Evolutionary conservation across 1,140 invertebrate species (phyloP).

Genomic region (Frieseomelitta varia): DNA sequence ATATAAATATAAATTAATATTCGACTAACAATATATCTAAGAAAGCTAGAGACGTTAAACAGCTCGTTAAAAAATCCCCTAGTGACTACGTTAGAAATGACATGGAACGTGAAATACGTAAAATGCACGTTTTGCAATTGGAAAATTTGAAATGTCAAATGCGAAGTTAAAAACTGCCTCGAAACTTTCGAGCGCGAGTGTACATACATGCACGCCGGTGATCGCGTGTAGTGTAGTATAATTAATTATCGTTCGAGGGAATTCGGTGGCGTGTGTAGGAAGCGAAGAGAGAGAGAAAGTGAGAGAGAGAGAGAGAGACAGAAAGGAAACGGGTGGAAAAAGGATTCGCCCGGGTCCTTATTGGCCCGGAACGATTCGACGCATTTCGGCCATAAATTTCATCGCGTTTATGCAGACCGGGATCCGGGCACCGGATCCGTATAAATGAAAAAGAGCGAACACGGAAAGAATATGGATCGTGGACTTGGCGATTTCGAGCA

Average conservation of each 20-base stretch:
- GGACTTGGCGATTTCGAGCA: constrained; percentile 60
- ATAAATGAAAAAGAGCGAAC: constrained; percentile 59
- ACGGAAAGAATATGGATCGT: constrained; percentile 60
- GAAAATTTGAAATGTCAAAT: too few species aligned
- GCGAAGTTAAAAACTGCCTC: too few species aligned
- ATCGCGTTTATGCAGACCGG: constrained; percentile 53
- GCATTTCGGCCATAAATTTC: constrained; percentile 54
- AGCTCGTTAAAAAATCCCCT: too few species aligned
- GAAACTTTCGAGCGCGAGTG: too few species aligned
- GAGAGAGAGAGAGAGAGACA: not conserved
- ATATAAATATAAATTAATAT: too few species aligned
- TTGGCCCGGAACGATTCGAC: constrained; percentile 32
- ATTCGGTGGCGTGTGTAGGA: not conserved
- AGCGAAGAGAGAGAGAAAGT: not conserved
- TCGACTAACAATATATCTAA: too few species aligned
- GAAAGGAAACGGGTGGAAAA: not conserved
- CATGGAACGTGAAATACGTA: too few species aligned
- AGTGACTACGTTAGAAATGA: too few species aligned
- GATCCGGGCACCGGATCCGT: not conserved
- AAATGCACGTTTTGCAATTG: too few species aligned
- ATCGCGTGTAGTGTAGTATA: not conserved
- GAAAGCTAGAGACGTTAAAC: too few species aligned
- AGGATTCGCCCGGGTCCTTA: not conserved
- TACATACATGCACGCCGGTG: not conserved
- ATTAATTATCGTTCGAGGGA: constrained; percentile 53